Conservation (phyloP, 2,888 invertebrate genomes). For the Cremastinae sp. region DNA sequence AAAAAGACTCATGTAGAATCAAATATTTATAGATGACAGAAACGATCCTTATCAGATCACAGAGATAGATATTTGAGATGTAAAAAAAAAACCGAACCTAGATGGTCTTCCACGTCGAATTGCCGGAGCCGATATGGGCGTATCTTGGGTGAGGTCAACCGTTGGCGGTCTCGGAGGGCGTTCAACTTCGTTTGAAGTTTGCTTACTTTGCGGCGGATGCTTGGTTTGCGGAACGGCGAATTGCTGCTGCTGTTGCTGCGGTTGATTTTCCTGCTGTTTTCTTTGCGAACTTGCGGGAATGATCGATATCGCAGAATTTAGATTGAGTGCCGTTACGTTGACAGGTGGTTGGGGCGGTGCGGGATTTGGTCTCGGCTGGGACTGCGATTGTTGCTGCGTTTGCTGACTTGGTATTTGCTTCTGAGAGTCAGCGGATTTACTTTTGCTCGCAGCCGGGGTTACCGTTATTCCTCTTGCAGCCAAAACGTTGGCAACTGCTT, state of each 20-base stretch:
- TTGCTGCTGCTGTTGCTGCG: conserved; percentile 65
- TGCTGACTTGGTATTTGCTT: conserved; percentile 74
- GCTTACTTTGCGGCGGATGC: conserved; percentile 69
- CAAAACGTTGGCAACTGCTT: conserved; percentile 88
- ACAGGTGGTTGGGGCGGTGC: conserved; percentile 74
- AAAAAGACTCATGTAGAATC: conserved; percentile 16
- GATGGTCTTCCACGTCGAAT: conserved; percentile 77
- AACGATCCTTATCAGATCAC: conserved; percentile 1
- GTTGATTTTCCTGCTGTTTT: conserved; percentile 79
- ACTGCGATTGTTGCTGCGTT: conserved; percentile 66
- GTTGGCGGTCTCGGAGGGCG: conserved; percentile 81
- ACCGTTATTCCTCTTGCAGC: conserved; percentile 90
- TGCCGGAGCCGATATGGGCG: conserved; percentile 76
- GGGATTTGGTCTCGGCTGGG: conserved; percentile 74
- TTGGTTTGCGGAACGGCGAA: conserved; percentile 80
- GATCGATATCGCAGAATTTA: conserved; percentile 84
- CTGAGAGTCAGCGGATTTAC: conserved; percentile 68
- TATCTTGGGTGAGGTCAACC: conserved; percentile 80
- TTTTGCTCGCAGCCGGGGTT: conserved; percentile 84
- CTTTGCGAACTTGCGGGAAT: conserved; percentile 81
- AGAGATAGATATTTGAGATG: conserved; percentile 3
- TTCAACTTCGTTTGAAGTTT: conserved; percentile 75
- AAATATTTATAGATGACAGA: conserved; percentile 24
- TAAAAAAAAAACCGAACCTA: conserved; percentile 68
- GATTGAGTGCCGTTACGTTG: conserved; percentile 80